Conservation (phyloP, 2,888 invertebrate species). For the Dryobota labecula region DNA sequence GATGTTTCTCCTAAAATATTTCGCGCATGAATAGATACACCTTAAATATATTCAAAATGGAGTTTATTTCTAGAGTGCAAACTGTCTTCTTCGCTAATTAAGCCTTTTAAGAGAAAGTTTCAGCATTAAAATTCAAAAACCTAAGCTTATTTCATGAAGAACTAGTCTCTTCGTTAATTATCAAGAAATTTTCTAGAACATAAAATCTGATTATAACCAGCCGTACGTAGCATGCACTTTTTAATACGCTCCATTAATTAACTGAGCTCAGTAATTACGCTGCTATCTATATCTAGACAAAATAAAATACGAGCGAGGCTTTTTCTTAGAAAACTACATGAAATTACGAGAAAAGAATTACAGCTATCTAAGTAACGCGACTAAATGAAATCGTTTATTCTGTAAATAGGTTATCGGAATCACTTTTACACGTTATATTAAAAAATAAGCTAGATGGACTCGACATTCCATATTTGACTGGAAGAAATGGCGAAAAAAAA, state of each 20-base stretch:
- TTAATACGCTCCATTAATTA: conserved; percentile 47
- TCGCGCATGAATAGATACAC: too few relatives aligned
- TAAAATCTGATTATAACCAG: conserved; percentile 28
- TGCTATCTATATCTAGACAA: conserved; percentile 10
- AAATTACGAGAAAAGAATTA: neutral
- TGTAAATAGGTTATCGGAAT: too few relatives aligned
- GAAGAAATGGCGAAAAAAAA: too few relatives aligned
- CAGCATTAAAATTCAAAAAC: conserved; percentile 1
- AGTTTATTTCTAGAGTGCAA: too few relatives aligned
- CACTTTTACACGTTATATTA: too few relatives aligned
- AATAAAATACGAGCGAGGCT: neutral
- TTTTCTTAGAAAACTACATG: neutral
- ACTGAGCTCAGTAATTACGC: conserved; percentile 43
- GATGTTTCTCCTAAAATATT: too few relatives aligned
- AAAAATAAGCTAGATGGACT: too few relatives aligned
- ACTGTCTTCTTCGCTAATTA: neutral
- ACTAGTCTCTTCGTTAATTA: conserved; percentile 21
- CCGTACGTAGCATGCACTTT: conserved; percentile 29
- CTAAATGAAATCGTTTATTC: too few relatives aligned
- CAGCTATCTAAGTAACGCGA: too few relatives aligned
- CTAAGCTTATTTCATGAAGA: conserved; percentile 7
- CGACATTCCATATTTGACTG: too few relatives aligned
- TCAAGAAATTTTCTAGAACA: conserved; percentile 41
- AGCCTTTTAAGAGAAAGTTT: neutral
- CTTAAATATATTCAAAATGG: too few relatives aligned